phyloP scores from a whole-genome alignment of 1,140 invertebrate genomes.

The Drosophila kohkoa region DNA sequence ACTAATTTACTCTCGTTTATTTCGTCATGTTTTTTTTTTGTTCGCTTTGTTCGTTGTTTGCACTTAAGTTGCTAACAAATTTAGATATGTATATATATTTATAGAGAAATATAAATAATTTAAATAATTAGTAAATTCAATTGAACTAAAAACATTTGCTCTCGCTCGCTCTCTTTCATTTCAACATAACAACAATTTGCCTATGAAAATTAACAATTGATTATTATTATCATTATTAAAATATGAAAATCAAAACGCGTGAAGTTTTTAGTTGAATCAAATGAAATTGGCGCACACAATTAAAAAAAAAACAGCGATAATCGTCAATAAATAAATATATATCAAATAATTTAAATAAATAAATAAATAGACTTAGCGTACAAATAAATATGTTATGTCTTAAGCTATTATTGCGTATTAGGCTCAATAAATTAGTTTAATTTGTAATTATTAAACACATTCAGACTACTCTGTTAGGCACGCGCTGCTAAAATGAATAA shows the following conservation, averaged over 20 bases:
- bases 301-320: constrained; percentile 32
- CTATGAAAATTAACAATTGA: constrained; percentile 78
- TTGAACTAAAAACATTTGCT: constrained; percentile 82
- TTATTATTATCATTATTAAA: constrained; percentile 19
- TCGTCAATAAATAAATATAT: constrained; percentile 61
- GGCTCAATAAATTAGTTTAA: constrained; percentile 41
- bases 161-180: constrained; percentile 47
- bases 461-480: constrained; percentile 65
- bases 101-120: constrained; percentile 57
- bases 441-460: constrained; percentile 51
- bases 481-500: constrained; percentile 30
- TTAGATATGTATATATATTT: constrained; percentile 45
- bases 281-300: constrained; percentile 35
- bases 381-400: constrained; percentile 75
- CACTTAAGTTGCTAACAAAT: constrained; percentile 60
- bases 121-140: constrained; percentile 80
- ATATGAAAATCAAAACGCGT: constrained; percentile 25
- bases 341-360: constrained; percentile 56
- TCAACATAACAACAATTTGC: constrained; percentile 81
- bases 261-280: constrained; percentile 78
- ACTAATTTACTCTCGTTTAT: constrained; percentile 53
- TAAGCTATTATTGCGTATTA: constrained; percentile 45
- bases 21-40: constrained; percentile 31
- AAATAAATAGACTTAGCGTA: constrained; percentile 76
- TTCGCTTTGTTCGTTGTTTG: constrained; percentile 61